Percentiles rank a stretch among this genome's conserved stretches.
Conservation (phyloP, 2,888 invertebrate genomes). For the Zaprionus bogoriensis region DNA sequence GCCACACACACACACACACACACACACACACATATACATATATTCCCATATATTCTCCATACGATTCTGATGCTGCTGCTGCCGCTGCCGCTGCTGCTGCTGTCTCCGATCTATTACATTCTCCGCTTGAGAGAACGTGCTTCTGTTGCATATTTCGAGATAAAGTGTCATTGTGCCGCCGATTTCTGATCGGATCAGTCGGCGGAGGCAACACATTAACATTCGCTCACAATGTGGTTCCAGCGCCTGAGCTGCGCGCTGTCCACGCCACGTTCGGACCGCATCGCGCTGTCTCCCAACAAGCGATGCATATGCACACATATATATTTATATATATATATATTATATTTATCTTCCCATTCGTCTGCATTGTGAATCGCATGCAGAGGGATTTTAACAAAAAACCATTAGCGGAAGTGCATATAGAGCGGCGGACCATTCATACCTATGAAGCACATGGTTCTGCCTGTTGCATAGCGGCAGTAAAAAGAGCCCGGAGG, state of each 20-base stretch:
- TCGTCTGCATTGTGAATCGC: conserved; percentile 16
- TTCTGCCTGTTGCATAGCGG: conserved; percentile 36
- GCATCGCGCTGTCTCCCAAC: neutral
- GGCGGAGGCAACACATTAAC: conserved; percentile 27
- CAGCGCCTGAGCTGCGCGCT: neutral
- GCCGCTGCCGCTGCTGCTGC: conserved; percentile 27
- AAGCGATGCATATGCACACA: no score
- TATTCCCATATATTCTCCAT: conserved; percentile 24
- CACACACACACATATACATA: no score
- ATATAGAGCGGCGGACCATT: conserved; percentile 5
- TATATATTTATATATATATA: no score
- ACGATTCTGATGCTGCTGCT: conserved; percentile 28
- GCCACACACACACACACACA: no score
- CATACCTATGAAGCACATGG: neutral
- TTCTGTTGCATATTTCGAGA: conserved; percentile 76
- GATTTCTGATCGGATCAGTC: conserved; percentile 61
- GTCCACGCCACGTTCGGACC: neutral
- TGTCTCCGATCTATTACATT: conserved; percentile 71
- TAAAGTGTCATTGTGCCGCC: conserved; percentile 73
- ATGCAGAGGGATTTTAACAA: conserved; percentile 31
- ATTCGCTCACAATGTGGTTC: conserved; percentile 40
- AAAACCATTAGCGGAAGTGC: conserved; percentile 58
- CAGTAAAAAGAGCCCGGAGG: neutral
- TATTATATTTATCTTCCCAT: neutral
- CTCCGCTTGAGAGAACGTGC: conserved; percentile 78